Base-by-base conservation (phyloP, 1,140 invertebrate genomes). In the Trachelipus rathkii region DNA sequence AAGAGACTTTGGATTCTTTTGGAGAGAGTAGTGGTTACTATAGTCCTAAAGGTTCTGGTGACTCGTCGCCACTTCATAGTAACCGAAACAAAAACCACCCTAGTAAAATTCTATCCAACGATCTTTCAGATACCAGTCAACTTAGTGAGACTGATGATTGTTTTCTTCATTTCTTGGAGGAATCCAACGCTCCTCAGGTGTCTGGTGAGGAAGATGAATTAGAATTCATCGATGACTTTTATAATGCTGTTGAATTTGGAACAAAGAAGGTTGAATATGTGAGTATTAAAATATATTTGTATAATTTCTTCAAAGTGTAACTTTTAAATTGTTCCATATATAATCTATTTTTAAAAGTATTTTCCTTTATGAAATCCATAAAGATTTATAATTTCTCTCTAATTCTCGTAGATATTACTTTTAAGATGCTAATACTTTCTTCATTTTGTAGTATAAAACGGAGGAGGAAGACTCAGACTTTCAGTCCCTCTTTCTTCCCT, bases 11-110 rank as follows among this genome's bases (percentile, higher is more conserved):
- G 91, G 69, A 88, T 89, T 94, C 92, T 0, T 87, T 91, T 19
- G 92, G 91, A 4, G 91, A 93, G 78, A 93, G 92, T 79, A 93
- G 92, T 83, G 92, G 92, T 44, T 94, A 94, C 82, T 92, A 94
- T 82, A 94, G 92, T 82, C 88, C 89, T 79, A 90, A 89, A 81
- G 86, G 84, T 69, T 85, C 85, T 0, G 79, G 82, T 2, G 84
- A 86, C 71, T 84, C 83, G 6, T 85, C 85, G 0, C 85, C 84
- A 45, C 71, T 73, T 33, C 72, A 78, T 33, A 78, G 71, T 45
- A 67, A 60, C 50, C 11, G 50, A 19, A 73, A 23, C 50, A 78
- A 21, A 74, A 74, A 10, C 73, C 77, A 21, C 74, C 71, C 8
- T 44, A 72, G 21, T 69, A 67, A 21, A 67, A 74, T 33, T 43